These are phyloP conservation scores for Cryptosula pallasiana DNA, from an alignment of 2,888 invertebrate genomes.

Conservation along the genomic window DNA sequence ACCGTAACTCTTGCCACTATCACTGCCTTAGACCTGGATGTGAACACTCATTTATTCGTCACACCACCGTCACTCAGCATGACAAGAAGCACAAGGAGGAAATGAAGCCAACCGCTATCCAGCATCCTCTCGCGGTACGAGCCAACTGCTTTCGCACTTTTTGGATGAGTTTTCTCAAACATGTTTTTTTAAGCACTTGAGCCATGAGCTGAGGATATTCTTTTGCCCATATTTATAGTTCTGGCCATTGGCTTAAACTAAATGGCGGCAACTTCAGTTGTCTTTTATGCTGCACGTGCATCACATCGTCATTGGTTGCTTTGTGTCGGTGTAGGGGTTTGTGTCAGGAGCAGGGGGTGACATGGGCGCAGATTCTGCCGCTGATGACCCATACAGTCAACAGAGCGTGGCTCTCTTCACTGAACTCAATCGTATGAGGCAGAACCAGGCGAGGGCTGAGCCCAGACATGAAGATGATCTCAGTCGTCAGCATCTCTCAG, in stretches of 20 bases:
- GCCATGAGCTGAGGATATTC: no score
- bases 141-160: no score
- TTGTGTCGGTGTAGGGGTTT: no score
- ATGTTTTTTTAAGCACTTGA: no score
- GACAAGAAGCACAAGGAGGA: slow-evolving; percentile 62
- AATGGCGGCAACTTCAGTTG: no score
- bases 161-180: no score
- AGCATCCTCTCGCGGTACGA: neutral
- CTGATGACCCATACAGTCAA: neutral
- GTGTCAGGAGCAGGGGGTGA: no score
- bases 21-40: slow-evolving; percentile 69
- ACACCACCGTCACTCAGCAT: slow-evolving; percentile 69
- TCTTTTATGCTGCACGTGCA: no score
- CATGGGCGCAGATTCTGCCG: no score
- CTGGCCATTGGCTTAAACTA: no score
- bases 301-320: no score
- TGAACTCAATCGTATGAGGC: neutral
- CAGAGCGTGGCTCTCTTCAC: neutral
- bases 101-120: neutral
- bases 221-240: no score
- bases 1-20: slow-evolving; percentile 68
- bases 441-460: neutral
- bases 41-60: slow-evolving; percentile 68
- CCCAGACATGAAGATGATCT: neutral
- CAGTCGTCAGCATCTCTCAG: neutral